Conservation (phyloP, 2,113 vertebrate genomes). For the Megaceryle torquata region DNA sequence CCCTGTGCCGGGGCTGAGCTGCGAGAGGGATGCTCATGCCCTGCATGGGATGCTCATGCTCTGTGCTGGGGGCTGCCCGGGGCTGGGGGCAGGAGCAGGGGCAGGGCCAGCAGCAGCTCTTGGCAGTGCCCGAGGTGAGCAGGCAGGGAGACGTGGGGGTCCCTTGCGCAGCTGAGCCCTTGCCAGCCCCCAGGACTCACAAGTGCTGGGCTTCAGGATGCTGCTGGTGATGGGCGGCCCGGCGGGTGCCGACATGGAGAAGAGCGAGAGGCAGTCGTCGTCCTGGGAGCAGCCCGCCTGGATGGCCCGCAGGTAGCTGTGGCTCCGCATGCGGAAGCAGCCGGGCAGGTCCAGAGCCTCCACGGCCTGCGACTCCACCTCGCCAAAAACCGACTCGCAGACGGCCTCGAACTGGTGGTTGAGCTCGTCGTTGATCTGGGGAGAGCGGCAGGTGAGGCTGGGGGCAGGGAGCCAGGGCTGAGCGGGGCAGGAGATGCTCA, state of each 20-base stretch:
- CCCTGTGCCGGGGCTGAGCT: not conserved
- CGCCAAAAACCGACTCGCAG: constrained; percentile 93
- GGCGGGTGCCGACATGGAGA: constrained; percentile 88
- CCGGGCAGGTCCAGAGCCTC: constrained; percentile 97
- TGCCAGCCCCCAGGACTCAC: constrained; percentile 74
- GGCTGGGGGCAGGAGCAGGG: fast-evolving
- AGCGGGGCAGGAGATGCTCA: not conserved
- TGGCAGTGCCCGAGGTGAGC: not conserved
- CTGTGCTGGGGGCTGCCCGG: not conserved
- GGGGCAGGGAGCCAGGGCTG: not conserved
- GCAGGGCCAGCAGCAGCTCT: not conserved
- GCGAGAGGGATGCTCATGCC: fast-evolving
- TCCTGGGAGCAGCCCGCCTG: constrained; percentile 98
- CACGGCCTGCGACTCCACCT: constrained; percentile 94
- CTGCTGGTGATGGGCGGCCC: constrained; percentile 82
- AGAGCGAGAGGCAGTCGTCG: constrained; percentile 96
- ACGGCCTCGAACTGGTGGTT: constrained; percentile 94
- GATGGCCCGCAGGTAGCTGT: constrained; percentile 98
- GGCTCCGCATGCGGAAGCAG: constrained; percentile 96
- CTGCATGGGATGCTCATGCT: too few relatives aligned
- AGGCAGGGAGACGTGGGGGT: not conserved
- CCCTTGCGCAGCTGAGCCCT: fast-evolving
- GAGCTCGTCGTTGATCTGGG: constrained; percentile 88
- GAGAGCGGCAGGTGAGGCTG: not conserved
- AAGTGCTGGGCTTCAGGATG: constrained; percentile 87